phyloP scores from a whole-genome alignment of 2,888 invertebrate genomes.

The Nineta flava region DNA sequence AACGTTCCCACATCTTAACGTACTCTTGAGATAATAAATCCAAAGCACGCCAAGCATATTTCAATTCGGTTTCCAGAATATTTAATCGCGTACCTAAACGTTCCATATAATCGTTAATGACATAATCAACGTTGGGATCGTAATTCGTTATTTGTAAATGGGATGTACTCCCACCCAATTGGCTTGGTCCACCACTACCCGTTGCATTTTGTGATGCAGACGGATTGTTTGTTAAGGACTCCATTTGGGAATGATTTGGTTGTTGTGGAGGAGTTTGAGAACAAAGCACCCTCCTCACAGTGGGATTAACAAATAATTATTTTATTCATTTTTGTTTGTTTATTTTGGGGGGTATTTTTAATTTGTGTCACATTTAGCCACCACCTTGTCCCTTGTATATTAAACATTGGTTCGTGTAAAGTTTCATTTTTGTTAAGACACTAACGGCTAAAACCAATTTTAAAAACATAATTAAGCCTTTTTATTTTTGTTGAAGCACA shows the following conservation, averaged over 20 bases:
- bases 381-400: not conserved
- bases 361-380: not conserved
- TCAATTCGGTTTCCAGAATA: slow-evolving; percentile 76
- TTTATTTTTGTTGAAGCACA: not conserved
- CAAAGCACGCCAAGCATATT: slow-evolving; percentile 84
- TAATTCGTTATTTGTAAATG: slow-evolving; percentile 18
- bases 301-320: no score
- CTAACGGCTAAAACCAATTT: not conserved
- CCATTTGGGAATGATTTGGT: not conserved
- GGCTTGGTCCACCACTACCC: not conserved
- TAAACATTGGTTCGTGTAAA: not conserved
- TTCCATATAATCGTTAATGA: slow-evolving; percentile 84
- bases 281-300: no score
- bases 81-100: slow-evolving; percentile 72
- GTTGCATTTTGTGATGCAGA: not conserved
- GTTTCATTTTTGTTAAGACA: not conserved
- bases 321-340: not conserved
- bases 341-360: no score
- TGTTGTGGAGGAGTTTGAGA: no score
- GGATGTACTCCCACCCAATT: not conserved
- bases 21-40: slow-evolving; percentile 84
- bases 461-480: not conserved
- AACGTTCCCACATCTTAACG: slow-evolving; percentile 83
- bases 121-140: slow-evolving; percentile 44
- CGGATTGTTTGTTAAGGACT: slow-evolving; percentile 1